Evolutionary conservation across 2,797 vertebrate genomes (phyloP).

Genomic region (Myioborus melanocephalus): DNA sequence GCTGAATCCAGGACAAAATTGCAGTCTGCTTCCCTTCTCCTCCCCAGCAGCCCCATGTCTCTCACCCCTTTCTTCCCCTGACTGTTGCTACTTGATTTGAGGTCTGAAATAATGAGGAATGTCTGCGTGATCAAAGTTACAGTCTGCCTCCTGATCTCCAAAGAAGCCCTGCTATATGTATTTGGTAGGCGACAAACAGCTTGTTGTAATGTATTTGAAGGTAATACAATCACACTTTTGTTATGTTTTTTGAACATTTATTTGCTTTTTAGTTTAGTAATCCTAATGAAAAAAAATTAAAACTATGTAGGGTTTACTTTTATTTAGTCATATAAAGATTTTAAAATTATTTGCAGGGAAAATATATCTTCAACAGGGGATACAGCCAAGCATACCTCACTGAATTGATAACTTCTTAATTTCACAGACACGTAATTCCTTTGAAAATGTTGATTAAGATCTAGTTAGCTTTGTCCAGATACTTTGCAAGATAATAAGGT

Average conservation of each 20-base stretch:
- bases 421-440: not conserved
- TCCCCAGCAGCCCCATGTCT: constrained; percentile 27
- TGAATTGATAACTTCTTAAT: not conserved
- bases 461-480: constrained; percentile 1
- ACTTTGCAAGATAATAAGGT: not conserved
- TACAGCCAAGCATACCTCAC: not conserved
- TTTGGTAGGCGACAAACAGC: constrained; percentile 34
- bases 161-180: constrained; percentile 29
- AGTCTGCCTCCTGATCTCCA: constrained; percentile 44
- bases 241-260: not conserved
- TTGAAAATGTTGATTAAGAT: not conserved
- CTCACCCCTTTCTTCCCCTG: constrained; percentile 32
- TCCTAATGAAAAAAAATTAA: not conserved
- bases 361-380: not conserved
- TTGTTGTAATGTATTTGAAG: constrained; percentile 49
- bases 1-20: constrained; percentile 49
- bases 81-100: constrained; percentile 60
- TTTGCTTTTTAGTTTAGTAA: constrained; percentile 29
- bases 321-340: not conserved
- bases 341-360: constrained; percentile 2
- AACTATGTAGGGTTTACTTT: not conserved
- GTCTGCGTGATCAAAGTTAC: constrained; percentile 59
- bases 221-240: constrained; percentile 20
- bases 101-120: constrained; percentile 67
- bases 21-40: constrained; percentile 35